A percentile compares a stretch with the other conserved stretches of the same genome.
Evolutionary conservation across 2,113 vertebrate genomes (phyloP).

Genomic region (Phalacrocorax aristotelis): DNA sequence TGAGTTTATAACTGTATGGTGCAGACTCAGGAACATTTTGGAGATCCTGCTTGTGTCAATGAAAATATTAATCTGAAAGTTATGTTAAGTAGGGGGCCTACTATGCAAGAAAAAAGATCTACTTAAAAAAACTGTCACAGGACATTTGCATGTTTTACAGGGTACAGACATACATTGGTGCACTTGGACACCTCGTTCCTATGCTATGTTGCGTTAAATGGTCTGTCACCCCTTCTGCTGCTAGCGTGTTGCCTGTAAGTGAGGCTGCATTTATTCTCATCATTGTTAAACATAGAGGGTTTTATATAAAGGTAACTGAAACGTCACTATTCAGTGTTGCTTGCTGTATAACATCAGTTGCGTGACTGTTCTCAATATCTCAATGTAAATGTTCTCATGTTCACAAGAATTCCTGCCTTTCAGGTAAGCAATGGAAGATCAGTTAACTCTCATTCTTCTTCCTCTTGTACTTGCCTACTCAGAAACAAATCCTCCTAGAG

Average conservation of each 20-base stretch:
- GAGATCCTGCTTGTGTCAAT: neutral
- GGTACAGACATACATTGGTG: neutral
- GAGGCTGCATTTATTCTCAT: neutral
- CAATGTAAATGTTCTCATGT: neutral
- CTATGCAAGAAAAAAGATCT: neutral
- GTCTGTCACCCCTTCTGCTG: neutral
- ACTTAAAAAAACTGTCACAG: neutral
- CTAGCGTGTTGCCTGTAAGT: neutral
- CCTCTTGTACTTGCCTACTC: neutral
- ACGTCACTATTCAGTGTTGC: neutral
- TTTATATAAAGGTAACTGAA: neutral
- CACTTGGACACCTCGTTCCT: neutral
- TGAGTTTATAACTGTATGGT: neutral
- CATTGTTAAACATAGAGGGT: rapidly evolving
- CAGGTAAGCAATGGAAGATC: neutral
- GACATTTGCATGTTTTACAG: neutral
- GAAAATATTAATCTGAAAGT: neutral
- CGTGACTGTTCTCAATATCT: neutral
- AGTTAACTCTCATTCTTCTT: neutral
- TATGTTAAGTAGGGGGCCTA: neutral
- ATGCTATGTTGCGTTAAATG: neutral
- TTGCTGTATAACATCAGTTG: neutral
- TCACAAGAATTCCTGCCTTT: neutral
- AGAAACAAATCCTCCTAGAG: neutral
- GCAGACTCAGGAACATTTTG: neutral